These are phyloP conservation scores for Incurvaria masculella DNA, from an alignment of 2,888 invertebrate genomes.

Conservation along the genomic window DNA sequence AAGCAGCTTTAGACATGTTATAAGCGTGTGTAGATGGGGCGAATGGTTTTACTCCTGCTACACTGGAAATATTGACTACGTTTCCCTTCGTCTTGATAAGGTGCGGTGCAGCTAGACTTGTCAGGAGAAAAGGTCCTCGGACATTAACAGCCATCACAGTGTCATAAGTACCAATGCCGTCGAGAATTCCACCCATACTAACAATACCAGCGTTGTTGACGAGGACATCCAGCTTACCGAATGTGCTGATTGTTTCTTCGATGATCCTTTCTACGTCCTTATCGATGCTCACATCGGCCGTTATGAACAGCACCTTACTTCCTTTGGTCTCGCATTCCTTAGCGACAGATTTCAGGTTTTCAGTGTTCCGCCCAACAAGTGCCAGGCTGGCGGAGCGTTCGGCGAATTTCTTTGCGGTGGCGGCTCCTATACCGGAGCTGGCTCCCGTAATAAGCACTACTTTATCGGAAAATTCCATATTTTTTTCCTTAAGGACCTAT, in stretches of 20 bases:
- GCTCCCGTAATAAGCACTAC: slow-evolving; percentile 41
- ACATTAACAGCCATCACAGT: slow-evolving; percentile 81
- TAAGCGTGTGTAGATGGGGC: slow-evolving; percentile 64
- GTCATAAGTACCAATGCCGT: slow-evolving; percentile 80
- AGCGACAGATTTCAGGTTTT: slow-evolving; percentile 29
- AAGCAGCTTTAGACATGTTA: slow-evolving; percentile 85
- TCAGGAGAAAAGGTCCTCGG: slow-evolving; percentile 71
- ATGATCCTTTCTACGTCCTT: slow-evolving; percentile 63
- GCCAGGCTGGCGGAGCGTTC: slow-evolving; percentile 28
- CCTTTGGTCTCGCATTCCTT: slow-evolving; percentile 47
- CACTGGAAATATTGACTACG: slow-evolving; percentile 91
- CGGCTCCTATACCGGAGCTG: slow-evolving; percentile 40
- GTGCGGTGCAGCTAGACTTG: slow-evolving; percentile 79
- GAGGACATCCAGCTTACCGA: slow-evolving; percentile 69
- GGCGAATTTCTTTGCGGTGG: slow-evolving; percentile 33
- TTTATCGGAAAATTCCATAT: slow-evolving; percentile 38
- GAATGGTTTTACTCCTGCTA: slow-evolving; percentile 72
- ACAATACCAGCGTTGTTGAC: slow-evolving; percentile 86
- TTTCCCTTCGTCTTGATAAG: slow-evolving; percentile 75
- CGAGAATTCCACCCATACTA: slow-evolving; percentile 72
- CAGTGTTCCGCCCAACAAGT: slow-evolving; percentile 31
- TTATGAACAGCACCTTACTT: slow-evolving; percentile 53
- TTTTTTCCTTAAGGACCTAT: too few relatives aligned
- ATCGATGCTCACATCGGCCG: slow-evolving; percentile 66
- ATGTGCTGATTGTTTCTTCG: slow-evolving; percentile 62